Evolutionary conservation across 2,888 invertebrate species (phyloP), one percentile per base, ranked within the genome.

Genomic region (Monopis laevigella): DNA sequence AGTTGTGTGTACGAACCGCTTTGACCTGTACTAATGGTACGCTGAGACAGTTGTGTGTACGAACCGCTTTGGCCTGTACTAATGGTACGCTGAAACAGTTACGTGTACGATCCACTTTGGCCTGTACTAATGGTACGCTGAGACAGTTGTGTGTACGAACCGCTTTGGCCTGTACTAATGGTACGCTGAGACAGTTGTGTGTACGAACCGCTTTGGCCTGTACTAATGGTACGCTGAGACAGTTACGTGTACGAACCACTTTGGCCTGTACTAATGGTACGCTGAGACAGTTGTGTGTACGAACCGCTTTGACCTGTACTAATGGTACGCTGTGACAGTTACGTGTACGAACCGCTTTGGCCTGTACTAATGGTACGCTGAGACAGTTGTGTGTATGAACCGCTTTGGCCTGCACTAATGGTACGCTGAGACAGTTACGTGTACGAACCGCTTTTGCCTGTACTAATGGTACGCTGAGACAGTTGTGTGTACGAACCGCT

Each of bases 1-100:
- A n/a, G n/a, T n/a, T n/a, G n/a, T n/a, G n/a, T 21, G 8, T 21
- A 21, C 24, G 5, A 5, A 21, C 24, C 6, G 24, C 24, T 82
- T 98, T 98, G 18, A 94, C 91, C 60, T 89, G 87, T 51, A 99
- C n/a, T n/a, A n/a, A n/a, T n/a, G n/a, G n/a, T n/a, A n/a, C n/a
- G n/a, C n/a, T n/a, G n/a, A n/a, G n/a, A n/a, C n/a, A n/a, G n/a
- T n/a, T n/a, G n/a, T n/a, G n/a, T 21, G 8, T 21, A 21, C 24
- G 5, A 5, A 21, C 24, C 6, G 24, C 24, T 82, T 98, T 98
- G 18, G 94, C 91, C 60, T 89, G 87, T 51, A 99, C n/a, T n/a
- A n/a, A n/a, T n/a, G n/a, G n/a, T n/a, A n/a, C n/a, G n/a, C n/a
- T n/a, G n/a, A n/a, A n/a, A n/a, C n/a, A n/a, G n/a, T n/a, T n/a